Percentiles rank a stretch among this genome's conserved stretches.
Conservation (phyloP, 2,888 invertebrate genomes). For the Hypolimnas misippus region DNA sequence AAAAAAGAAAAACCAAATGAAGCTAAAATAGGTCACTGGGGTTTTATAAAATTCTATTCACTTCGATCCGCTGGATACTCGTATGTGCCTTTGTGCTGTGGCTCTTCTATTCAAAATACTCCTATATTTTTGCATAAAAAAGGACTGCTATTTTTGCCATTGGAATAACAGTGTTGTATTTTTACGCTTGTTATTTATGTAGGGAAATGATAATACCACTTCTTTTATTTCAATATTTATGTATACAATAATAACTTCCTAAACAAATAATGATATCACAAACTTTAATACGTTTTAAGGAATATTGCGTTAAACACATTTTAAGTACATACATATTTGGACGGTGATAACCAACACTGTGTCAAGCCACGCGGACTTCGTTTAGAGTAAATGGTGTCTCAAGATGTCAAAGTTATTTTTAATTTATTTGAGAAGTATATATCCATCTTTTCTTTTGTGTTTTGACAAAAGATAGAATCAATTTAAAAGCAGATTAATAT, state of each 20-base stretch:
- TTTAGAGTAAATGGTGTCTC: no score
- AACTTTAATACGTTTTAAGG: background rate
- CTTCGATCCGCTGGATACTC: background rate
- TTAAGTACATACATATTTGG: no score
- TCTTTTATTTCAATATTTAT: no score
- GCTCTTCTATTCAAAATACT: background rate
- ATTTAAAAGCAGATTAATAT: no score
- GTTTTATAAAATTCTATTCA: slow-evolving; percentile 3
- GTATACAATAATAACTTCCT: slow-evolving; percentile 3
- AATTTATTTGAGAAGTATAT: no score
- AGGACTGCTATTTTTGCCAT: background rate
- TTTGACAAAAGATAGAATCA: no score
- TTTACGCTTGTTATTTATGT: no score
- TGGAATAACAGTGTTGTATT: background rate
- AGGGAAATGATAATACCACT: no score
- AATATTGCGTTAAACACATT: background rate
- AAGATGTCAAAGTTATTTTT: no score
- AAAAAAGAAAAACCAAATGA: background rate
- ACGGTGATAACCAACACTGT: no score
- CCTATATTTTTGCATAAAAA: background rate
- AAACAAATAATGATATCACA: background rate
- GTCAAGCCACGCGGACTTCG: no score
- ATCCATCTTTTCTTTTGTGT: no score
- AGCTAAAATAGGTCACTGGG: slow-evolving; percentile 3
- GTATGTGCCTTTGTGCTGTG: background rate